These are phyloP conservation scores for Coecobrya sp. DNA, from an alignment of 2,888 invertebrate species.

Conservation along the genomic window DNA sequence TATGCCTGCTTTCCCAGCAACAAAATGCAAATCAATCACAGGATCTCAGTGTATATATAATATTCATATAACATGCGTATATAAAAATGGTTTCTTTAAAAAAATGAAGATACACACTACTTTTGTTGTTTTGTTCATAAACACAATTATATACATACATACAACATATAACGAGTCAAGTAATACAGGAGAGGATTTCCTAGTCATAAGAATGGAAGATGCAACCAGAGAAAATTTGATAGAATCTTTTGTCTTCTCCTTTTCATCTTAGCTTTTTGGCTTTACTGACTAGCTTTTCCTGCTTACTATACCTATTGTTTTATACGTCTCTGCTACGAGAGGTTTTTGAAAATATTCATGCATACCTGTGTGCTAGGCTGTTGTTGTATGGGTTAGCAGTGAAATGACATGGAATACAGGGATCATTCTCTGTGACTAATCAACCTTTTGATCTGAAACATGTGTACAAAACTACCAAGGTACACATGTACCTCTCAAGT, in stretches of 20 bases:
- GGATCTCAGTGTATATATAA: slow-evolving; percentile 28
- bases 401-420: slow-evolving; percentile 73
- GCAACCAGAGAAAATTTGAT: background rate
- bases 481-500: slow-evolving; percentile 82
- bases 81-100: background rate
- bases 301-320: background rate
- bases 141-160: no score
- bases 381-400: background rate
- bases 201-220: background rate
- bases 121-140: no score
- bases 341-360: background rate
- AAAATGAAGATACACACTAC: no score
- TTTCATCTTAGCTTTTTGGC: background rate
- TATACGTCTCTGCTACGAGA: background rate
- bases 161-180: no score
- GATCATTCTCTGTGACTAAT: slow-evolving; percentile 74
- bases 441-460: slow-evolving; percentile 82
- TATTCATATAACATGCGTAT: background rate
- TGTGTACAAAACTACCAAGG: slow-evolving; percentile 80
- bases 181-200: no score
- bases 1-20: slow-evolving; percentile 5
- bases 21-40: slow-evolving; percentile 77
- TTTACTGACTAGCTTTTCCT: background rate
- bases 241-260: background rate
- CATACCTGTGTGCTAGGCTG: background rate